Base-by-base conservation (phyloP, 2,113 vertebrate species). In the Dipodomys merriami region DNA sequence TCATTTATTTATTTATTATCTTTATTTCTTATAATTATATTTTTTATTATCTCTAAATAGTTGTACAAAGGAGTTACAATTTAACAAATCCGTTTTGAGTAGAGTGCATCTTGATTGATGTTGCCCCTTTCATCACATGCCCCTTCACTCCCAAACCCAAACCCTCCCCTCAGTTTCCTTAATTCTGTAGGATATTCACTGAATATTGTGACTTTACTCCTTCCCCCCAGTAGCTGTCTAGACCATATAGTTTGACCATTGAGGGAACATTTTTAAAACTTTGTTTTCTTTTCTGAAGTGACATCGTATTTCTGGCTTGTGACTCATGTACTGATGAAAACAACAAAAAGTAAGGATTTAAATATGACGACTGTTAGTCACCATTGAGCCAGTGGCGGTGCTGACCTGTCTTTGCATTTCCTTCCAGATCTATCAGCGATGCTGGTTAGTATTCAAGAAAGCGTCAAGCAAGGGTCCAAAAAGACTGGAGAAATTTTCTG, bases 391-490 rank as follows among this genome's bases (percentile, higher is more conserved):
- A 1, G 1, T 23, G 49, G 64, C 74, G 83, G 23, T 84, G 74
- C 68, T 86, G 73, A 90, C 2, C 8, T 91, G n/a, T 94, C n/a
- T 96, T 87, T 83, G 68, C 86, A 3, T 98, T 93, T 97, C 80
- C 78, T 97, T 95, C 76, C 95, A 99, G 98, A 98, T 99, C 96
- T 99, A 99, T 97, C 98, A 98, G 49, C 98, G 98, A 90, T 99
- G 98, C 93, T 99, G 98, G 98, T 79, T 99, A 22, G 98, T 99
- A 35, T 98, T 99, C 97, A 99, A 98, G 97, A 99, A 98, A 33
- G 98, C 98, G 65, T 99, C 98, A 18, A 98, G 98, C 97, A 98
- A 98, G 96, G 98, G 98, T 64, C 98, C 98, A 22, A 98, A 98
- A 94, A 97, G 98, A 92, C 97, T 99, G 96, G 98, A 99, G 97